phyloP scores from a whole-genome alignment of 2,113 vertebrate species.

The Pituophis catenifer region DNA sequence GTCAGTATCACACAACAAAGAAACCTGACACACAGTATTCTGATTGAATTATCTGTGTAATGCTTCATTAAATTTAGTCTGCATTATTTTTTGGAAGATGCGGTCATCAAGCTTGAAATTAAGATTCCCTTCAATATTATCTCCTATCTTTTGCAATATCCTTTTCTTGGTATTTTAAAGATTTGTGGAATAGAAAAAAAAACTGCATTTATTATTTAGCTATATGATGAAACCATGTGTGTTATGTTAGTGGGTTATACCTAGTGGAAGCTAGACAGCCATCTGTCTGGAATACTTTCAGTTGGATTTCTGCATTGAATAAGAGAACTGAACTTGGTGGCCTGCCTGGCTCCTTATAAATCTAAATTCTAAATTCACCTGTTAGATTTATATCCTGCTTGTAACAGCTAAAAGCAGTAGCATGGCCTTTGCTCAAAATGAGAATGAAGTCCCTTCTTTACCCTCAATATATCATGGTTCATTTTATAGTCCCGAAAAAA shows the following conservation, averaged over 20 bases:
- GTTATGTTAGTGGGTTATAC: background rate
- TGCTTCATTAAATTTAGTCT: constrained; percentile 17
- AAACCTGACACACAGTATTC: background rate
- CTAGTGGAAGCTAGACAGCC: background rate
- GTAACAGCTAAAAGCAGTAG: background rate
- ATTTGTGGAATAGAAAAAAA: constrained; percentile 17
- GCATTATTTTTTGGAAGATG: constrained; percentile 9
- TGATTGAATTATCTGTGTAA: background rate
- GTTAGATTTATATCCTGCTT: background rate
- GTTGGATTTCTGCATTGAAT: background rate
- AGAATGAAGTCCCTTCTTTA: background rate
- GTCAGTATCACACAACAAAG: background rate
- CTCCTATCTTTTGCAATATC: constrained; percentile 17
- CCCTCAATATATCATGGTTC: background rate
- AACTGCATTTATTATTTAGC: constrained; percentile 24
- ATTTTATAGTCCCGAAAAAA: background rate
- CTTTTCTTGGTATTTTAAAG: constrained; percentile 16
- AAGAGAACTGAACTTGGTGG: background rate
- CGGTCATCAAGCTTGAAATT: constrained; percentile 31
- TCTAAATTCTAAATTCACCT: background rate
- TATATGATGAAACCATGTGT: constrained; percentile 5
- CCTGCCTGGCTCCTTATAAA: background rate
- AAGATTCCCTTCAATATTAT: constrained; percentile 23
- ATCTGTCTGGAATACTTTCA: background rate
- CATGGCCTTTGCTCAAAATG: background rate